Base-by-base conservation (phyloP, 2,113 vertebrate genomes). In the Tragulus kanchil region DNA sequence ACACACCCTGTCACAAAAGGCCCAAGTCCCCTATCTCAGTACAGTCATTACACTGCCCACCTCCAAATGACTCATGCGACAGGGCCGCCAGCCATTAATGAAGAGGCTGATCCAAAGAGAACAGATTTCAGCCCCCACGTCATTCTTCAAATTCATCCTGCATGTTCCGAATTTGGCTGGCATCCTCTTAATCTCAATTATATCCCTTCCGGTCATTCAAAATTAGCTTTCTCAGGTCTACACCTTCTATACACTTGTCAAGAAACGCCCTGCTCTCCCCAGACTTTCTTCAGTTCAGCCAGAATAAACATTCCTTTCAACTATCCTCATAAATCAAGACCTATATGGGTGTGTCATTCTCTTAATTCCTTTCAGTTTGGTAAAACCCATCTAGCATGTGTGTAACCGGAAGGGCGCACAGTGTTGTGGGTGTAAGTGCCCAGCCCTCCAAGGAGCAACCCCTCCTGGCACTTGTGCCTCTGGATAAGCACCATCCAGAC, bases 261-360 rank as follows among this genome's bases (percentile, higher is more conserved):
- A 89, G 85, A 67, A 67, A 69, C n/a, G 64, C 58, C 54, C 77
- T 14, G 25, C 86, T 89, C 89, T 45, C 65, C 87, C 69, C 28
- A 52, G 9, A 91, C 58, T 26, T 83, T 78, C 71, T 89, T 73
- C 81, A 19, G n/a, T 90, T 95, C 56, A 62, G 96, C 97, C 96
- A 97, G 97, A 82, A 95, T 73, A 97, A 98, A 97, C 94, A 97
- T 98, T 97, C 96, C 90, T 95, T 92, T 89, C 77, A 95, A 77
- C 82, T 92, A 97, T 75, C 82, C 96, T 95, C 96, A 97, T 87
- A 94, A 96, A 97, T 92, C 95, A 98, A 96, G 97, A 87, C 85
- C 87, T 92, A 69, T 78, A 77, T 17, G 58, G 83, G 95, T 89
- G 17, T 95, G 79, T 92, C 90, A 92, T 96, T 96, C 93, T 95